These are phyloP conservation scores for Omphaloscelis lunosa DNA, from an alignment of 2,888 invertebrate genomes.

Conservation along the genomic window DNA sequence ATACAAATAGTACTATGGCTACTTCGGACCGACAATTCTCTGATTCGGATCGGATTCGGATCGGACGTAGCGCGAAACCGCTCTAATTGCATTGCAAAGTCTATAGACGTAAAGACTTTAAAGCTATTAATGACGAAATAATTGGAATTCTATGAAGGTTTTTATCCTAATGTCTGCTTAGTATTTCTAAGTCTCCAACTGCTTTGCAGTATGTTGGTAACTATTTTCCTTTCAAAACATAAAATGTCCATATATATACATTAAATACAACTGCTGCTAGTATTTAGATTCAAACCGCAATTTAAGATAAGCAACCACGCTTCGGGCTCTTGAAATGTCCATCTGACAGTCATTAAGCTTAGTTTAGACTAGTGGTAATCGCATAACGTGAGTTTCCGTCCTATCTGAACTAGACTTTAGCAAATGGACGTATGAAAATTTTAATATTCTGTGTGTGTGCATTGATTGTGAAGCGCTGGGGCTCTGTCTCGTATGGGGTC, in stretches of 20 bases:
- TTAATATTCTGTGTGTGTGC: constrained; percentile 27
- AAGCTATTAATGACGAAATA: background rate
- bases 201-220: background rate
- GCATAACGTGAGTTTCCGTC: constrained; percentile 75
- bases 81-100: background rate
- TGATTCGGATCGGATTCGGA: no score
- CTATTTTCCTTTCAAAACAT: constrained; percentile 30
- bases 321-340: constrained; percentile 76
- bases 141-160: background rate
- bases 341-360: constrained; percentile 75
- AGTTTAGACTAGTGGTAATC: constrained; percentile 78
- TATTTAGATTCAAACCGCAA: constrained; percentile 67
- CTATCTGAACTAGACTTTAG: constrained; percentile 56
- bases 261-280: constrained; percentile 32
- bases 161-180: background rate
- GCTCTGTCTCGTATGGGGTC: no score
- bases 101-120: background rate
- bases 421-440: constrained; percentile 55
- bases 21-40: no score
- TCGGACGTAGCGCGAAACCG: no score
- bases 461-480: no score
- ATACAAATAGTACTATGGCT: no score
- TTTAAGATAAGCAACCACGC: constrained; percentile 77
- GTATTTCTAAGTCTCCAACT: background rate
- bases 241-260: constrained; percentile 26